These are phyloP conservation scores for Scaptomyza montana DNA, from an alignment of 1,140 invertebrate species.

Conservation along the genomic window DNA sequence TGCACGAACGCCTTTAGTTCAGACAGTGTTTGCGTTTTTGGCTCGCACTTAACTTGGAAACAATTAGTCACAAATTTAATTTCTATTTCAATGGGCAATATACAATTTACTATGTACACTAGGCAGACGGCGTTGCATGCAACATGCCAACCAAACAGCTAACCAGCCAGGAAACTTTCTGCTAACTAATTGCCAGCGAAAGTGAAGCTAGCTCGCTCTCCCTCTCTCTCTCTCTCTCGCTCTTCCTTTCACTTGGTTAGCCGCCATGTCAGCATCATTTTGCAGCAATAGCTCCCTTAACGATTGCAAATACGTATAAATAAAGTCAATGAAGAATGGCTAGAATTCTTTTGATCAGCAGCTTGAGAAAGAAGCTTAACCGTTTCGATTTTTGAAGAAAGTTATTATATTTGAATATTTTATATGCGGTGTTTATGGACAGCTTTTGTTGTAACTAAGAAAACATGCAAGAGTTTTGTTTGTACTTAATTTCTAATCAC, in stretches of 20 bases:
- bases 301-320: neutral
- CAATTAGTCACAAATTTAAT: constrained; percentile 79
- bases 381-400: no score
- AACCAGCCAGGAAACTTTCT: constrained; percentile 16
- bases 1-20: constrained; percentile 49
- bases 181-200: constrained; percentile 59
- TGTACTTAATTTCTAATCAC: no score
- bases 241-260: constrained; percentile 34
- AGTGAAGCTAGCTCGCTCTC: constrained; percentile 41
- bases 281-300: constrained; percentile 34
- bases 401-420: no score
- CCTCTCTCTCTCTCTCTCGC: no score
- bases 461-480: no score
- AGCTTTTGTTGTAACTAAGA: no score
- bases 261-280: constrained; percentile 67
- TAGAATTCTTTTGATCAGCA: no score
- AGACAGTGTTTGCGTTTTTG: constrained; percentile 29
- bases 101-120: neutral
- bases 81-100: constrained; percentile 46
- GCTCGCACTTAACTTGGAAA: constrained; percentile 52
- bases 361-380: no score
- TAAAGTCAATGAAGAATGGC: neutral
- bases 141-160: constrained; percentile 47
- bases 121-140: constrained; percentile 53
- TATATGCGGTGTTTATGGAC: no score